Conservation (phyloP, 2,888 invertebrate genomes). For the Leucophora obtusa region DNA sequence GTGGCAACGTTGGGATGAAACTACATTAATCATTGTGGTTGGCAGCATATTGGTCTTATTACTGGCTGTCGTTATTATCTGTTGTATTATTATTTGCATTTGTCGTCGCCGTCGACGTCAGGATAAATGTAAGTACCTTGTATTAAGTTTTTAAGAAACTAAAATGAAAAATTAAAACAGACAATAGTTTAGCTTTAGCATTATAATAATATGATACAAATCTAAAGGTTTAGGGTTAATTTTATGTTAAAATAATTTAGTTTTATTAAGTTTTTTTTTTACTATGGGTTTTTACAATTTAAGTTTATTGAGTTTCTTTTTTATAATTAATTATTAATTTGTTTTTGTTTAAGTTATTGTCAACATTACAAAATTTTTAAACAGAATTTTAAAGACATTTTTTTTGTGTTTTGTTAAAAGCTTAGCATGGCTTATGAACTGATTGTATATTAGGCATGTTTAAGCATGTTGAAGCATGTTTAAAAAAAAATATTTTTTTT, state of each 20-base stretch:
- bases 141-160: constrained; percentile 26
- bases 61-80: constrained; percentile 86
- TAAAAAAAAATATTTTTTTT: background rate
- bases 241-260: constrained; percentile 47
- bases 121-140: constrained; percentile 78
- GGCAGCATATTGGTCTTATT: constrained; percentile 85
- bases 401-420: background rate
- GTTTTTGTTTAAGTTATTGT: constrained; percentile 3
- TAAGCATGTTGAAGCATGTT: background rate
- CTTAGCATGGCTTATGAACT: background rate
- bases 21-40: constrained; percentile 87
- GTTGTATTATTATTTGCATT: constrained; percentile 91
- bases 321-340: constrained; percentile 9
- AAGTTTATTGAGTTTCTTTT: constrained; percentile 6
- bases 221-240: constrained; percentile 59
- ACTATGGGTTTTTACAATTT: background rate
- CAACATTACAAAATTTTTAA: background rate
- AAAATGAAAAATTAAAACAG: background rate
- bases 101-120: constrained; percentile 87
- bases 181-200: background rate
- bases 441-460: background rate
- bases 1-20: constrained; percentile 88
- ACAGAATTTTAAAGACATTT: background rate
- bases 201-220: background rate
- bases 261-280: constrained; percentile 15